Evolutionary conservation across 2,888 invertebrate genomes (phyloP).

Genomic region (Conistra vaccinii): DNA sequence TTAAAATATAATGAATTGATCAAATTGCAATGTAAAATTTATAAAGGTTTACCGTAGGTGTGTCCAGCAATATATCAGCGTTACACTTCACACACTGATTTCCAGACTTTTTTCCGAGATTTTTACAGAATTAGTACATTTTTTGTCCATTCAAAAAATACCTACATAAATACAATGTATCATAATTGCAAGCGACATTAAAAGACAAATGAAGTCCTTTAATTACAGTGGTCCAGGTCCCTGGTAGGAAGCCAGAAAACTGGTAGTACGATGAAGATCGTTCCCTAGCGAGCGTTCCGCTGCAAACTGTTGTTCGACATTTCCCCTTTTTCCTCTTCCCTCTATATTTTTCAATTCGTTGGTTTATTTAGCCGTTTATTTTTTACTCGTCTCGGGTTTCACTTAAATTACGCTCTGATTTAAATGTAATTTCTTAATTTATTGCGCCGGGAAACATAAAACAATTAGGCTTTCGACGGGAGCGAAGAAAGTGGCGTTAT

Average conservation of each 20-base stretch:
- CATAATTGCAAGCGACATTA: neutral
- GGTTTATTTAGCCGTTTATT: conserved; percentile 63
- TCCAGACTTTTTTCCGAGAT: neutral
- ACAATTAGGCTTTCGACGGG: conserved; percentile 60
- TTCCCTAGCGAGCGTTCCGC: conserved; percentile 4
- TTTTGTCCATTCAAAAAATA: neutral
- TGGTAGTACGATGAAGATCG: conserved; percentile 15
- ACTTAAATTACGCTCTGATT: conserved; percentile 64
- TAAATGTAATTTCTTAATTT: conserved; percentile 66
- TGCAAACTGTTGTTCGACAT: conserved; percentile 29
- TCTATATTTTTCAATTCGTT: conserved; percentile 61
- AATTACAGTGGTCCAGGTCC: conserved; percentile 9
- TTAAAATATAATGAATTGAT: neutral
- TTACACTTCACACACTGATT: neutral
- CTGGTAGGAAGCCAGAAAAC: conserved; percentile 20
- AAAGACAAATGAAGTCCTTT: neutral
- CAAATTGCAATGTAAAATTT: neutral
- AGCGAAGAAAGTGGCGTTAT: conserved; percentile 40
- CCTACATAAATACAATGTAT: neutral
- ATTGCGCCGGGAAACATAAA: conserved; percentile 60
- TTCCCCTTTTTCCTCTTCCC: conserved; percentile 32
- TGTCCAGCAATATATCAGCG: neutral
- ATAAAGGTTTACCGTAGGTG: neutral
- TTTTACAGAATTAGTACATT: neutral
- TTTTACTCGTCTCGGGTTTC: conserved; percentile 59